Conservation (phyloP, 1,140 invertebrate genomes). For the Drosophila malerkotliana region DNA sequence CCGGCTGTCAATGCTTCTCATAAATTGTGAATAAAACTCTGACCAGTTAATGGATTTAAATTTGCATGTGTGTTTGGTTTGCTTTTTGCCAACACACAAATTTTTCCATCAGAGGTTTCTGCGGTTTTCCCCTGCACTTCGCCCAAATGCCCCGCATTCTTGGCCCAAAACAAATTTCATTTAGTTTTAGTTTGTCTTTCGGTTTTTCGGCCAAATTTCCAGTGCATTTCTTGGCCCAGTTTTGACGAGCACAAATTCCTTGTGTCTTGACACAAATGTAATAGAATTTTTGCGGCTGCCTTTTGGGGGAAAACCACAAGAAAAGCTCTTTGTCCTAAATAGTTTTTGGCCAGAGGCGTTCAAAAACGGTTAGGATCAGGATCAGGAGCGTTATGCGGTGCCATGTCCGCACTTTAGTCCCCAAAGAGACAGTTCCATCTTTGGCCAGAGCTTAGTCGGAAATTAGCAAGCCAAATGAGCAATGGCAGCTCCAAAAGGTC, state of each 20-base stretch:
- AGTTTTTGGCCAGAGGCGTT: slow-evolving; percentile 2
- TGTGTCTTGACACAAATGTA: slow-evolving; percentile 42
- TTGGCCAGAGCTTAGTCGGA: slow-evolving; percentile 1
- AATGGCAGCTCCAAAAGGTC: slow-evolving; percentile 53
- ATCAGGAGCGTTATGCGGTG: not conserved
- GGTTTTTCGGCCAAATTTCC: slow-evolving; percentile 5
- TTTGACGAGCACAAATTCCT: slow-evolving; percentile 15
- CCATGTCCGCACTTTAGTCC: not conserved
- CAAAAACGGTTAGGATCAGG: not conserved
- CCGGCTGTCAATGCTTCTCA: slow-evolving; percentile 37
- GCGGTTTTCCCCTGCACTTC: slow-evolving; percentile 21
- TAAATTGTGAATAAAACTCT: slow-evolving; percentile 55
- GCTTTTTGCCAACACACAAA: slow-evolving; percentile 21
- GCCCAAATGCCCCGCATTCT: slow-evolving; percentile 29
- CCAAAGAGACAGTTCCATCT: not conserved
- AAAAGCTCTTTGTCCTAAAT: slow-evolving; percentile 19
- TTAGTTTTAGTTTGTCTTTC: not conserved
- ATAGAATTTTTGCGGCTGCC: slow-evolving; percentile 4
- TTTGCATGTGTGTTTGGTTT: slow-evolving; percentile 41
- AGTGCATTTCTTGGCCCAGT: slow-evolving; percentile 8
- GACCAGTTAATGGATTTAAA: slow-evolving; percentile 54
- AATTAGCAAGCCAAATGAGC: slow-evolving; percentile 61
- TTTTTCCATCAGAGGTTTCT: slow-evolving; percentile 39
- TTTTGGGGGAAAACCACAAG: slow-evolving; percentile 6
- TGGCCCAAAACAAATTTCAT: slow-evolving; percentile 23